Percentiles rank a stretch among this genome's conserved stretches.
phyloP scores from a whole-genome alignment of 2,888 invertebrate genomes.

The Synergus itoensis region DNA sequence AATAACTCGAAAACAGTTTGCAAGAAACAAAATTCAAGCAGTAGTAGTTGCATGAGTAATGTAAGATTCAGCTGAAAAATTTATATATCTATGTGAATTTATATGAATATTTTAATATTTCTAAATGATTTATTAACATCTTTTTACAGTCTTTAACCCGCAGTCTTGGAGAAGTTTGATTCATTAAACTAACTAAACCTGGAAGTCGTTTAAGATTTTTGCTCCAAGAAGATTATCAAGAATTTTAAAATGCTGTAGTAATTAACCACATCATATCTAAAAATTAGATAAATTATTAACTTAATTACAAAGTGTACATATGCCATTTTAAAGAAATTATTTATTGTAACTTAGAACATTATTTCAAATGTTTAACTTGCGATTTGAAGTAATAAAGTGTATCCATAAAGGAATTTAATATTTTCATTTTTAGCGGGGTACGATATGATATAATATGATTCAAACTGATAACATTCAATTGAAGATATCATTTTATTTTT shows the following conservation, averaged over 20 bases:
- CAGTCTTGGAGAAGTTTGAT: not conserved
- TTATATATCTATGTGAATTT: not conserved
- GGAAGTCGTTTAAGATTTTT: not conserved
- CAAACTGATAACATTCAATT: constrained; percentile 39
- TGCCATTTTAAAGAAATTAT: not conserved
- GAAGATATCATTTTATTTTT: constrained; percentile 73
- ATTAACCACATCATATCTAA: not conserved
- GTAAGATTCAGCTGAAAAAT: not conserved
- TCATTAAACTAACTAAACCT: not conserved
- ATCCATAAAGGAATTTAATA: not conserved
- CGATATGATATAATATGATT: no score
- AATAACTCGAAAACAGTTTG: not conserved
- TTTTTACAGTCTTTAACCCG: not conserved
- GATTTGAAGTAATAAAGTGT: not conserved
- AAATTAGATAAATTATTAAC: not conserved
- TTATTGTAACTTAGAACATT: not conserved
- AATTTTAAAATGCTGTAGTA: not conserved
- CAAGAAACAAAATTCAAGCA: constrained; percentile 25
- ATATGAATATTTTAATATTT: not conserved
- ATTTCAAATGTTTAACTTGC: not conserved
- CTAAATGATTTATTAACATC: not conserved
- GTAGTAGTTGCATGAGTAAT: not conserved
- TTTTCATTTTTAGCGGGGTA: not conserved
- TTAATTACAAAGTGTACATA: not conserved
- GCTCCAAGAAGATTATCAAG: not conserved